Base-by-base conservation (phyloP, 2,113 vertebrate species). In the Pica pica region DNA sequence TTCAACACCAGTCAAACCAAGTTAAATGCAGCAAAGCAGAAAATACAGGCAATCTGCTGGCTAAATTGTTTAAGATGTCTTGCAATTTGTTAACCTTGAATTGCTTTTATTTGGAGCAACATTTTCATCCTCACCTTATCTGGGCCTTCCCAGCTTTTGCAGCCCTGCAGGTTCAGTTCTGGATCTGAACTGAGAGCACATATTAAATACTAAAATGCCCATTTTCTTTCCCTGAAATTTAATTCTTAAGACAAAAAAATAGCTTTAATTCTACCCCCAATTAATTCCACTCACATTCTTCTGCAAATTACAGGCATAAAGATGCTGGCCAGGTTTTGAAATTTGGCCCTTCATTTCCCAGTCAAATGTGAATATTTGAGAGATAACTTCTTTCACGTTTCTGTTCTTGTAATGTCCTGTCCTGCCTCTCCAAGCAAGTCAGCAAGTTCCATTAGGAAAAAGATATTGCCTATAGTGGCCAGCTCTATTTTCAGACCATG, bases 31-130 rank as follows among this genome's bases (percentile, higher is more conserved):
- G 83, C 63, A 75, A 90, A 76, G 86, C 79, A 74, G 90, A 77
- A 82, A 78, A 84, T 59, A 16, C 24, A 44, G 85, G 85, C 79
- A 85, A 78, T 86, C 85, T 88, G 90, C 76, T 91, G 63, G 47
- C 53, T 50, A 94, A 70, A 37, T n/a, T 63, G 94, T 93, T 82
- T 59, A 78, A 76, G 76, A 87, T 78, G 73, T 87, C 57, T 57
- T 71, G 77, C 91, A 90, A 93, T 95, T 97, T 95, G 96, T 91
- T 95, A 96, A 93, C 60, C 88, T 89, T 69, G 86, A 93, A 69
- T 13, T 13, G 46, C 37, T 89, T 95, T 87, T 56, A 89, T 93
- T 95, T 90, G 79, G 53, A 94, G 88, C 28, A 95, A 50, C 52
- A 10, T 95, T 93, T 95, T 88, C 79, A 68, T 81, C 64, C 46